Evolutionary conservation across 1,140 invertebrate genomes (phyloP), one percentile per base, ranked within the genome.

Genomic region (Drosophila pseudoobscura): DNA sequence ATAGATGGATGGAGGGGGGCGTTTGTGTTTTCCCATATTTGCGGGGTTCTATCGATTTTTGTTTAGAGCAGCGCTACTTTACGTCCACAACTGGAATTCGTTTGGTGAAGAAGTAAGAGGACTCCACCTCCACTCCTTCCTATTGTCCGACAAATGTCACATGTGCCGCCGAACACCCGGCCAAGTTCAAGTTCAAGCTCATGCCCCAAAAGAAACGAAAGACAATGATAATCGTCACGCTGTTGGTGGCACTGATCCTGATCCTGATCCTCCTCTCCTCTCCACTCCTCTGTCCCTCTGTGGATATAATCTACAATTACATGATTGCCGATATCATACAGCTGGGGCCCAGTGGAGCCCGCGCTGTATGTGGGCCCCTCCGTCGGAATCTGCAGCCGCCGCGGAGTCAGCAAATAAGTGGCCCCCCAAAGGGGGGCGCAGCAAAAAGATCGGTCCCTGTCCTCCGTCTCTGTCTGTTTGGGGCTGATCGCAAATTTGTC

Each of bases 251-350:
- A 50, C 31, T 63, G 46, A 22, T 31, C 51, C n/a, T 63, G 46
- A 22, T 31, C 51, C n/a, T 43, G 54, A 43, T 56, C 54, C 54
- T 59, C 45, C 31, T 20, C 31, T 45, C 39, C 56, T 20, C 31
- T 8, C 20, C 20, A 1, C 20, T 20, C 20, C 8, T 31, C 31
- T 64, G 58, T 53, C 62, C 59, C 49, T 75, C 66, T 64, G 54
- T 53, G 55, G 51, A 75, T 75, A 68, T 17, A 60, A 77, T 74
- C 82, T 85, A 87, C 82, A 87, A 85, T 85, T 85, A 85, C 82
- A 87, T 47, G 64, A 84, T 59, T 72, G 76, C 59, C 72, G 73
- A 76, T 76, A 76, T 75, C 35, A 46, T 46, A 74, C 65, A 74
- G 64, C 58, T 57, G 60, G 45, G 59, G 64, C 71, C 54, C 11